Base-by-base conservation (phyloP, 2,888 invertebrate species). In the Noctua janthina region DNA sequence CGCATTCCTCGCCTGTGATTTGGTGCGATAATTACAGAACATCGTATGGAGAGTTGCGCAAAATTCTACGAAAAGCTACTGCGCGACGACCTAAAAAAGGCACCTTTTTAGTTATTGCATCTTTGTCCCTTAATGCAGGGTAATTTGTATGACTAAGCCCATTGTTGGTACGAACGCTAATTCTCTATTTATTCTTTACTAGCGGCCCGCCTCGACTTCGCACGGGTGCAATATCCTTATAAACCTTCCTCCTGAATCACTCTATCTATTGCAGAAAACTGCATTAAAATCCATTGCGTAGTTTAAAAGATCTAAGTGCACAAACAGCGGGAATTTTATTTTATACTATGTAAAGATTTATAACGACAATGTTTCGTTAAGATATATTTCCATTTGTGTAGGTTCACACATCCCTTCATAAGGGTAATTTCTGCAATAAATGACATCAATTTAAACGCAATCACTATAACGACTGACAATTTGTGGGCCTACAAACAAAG, bases 381-480 rank as follows among this genome's bases (percentile, higher is more conserved):
- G 6, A 5, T 13, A 35, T 39, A 59, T 74, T 82, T 85, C 17
- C 62, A 68, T 88, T 86, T 76, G 62, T 76, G 79, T 49, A 75
- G 29, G 17, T 66, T 79, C 86, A 83, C 86, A 85, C 82, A 85
- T 86, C 86, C 88, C 86, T 85, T 84, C 86, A 81, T 88, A 82
- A 86, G 79, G 81, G 88, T 90, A 91, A 91, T 93, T 90, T 90
- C 87, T 89, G 86, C 89, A 92, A 92, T 92, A 90, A 93, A 91
- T 88, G 90, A 92, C 92, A 88, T 91, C 94, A 95, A 95, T 95
- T 94, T 95, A 93, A 95, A 94, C 75, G 94, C 94, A 94, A 95
- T 95, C 94, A 94, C 89, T 76, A 80, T 93, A 94, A 94, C 93
- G 91, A 93, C 91, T 87, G 78, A 85, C 90, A 91, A 92, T 93